Conservation (phyloP, 2,113 vertebrate species). For the Uropsilus gracilis region DNA sequence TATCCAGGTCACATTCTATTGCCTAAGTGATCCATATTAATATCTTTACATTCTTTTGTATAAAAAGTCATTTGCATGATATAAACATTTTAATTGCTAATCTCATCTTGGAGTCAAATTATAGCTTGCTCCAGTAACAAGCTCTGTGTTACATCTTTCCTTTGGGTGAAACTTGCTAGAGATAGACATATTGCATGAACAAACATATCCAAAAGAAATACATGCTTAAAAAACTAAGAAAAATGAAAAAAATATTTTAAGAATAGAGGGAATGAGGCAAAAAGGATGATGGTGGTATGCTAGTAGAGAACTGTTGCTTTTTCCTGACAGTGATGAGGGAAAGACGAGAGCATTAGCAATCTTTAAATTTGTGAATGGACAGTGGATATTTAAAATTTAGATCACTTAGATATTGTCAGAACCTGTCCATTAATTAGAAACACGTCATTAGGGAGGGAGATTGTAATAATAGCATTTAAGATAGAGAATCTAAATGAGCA, state of each 20-base stretch:
- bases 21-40: neutral
- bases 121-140: neutral
- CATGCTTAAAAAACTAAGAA: neutral
- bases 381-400: neutral
- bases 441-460: neutral
- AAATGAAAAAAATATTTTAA: neutral
- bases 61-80: slow-evolving; percentile 42
- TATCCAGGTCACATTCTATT: slow-evolving; percentile 47
- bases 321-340: neutral
- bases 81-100: slow-evolving; percentile 38
- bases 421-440: neutral
- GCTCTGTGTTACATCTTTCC: slow-evolving; percentile 3
- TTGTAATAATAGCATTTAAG: neutral
- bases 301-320: neutral
- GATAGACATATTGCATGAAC: neutral
- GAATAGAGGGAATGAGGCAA: neutral
- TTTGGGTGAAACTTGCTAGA: neutral
- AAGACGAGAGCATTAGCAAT: neutral
- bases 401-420: neutral
- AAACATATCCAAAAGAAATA: neutral
- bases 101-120: slow-evolving; percentile 31
- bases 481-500: neutral
- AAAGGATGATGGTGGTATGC: too few species aligned
- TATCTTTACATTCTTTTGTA: slow-evolving; percentile 34
- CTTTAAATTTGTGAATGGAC: neutral